Evolutionary conservation across 2,113 vertebrate species (phyloP).

Genomic region (Hippocampus guttulatus): DNA sequence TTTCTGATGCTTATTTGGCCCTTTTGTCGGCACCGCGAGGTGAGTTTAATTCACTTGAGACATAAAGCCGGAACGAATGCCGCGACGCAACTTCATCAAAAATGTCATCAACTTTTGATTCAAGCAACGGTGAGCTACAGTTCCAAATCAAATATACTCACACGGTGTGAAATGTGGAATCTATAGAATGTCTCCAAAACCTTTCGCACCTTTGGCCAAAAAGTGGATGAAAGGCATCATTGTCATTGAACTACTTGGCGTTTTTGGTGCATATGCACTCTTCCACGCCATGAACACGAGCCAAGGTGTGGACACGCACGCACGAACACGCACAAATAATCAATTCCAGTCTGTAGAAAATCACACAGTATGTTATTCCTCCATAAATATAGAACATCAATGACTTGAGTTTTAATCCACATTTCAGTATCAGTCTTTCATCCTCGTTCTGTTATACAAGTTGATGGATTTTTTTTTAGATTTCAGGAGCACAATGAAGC

Average conservation of each 20-base stretch:
- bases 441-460: background rate
- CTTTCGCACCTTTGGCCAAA: conserved; percentile 44
- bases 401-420: background rate
- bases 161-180: too few species aligned
- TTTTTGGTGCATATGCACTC: conserved; percentile 63
- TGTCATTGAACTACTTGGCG: conserved; percentile 63
- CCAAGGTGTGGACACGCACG: conserved; percentile 51
- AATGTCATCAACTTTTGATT: background rate
- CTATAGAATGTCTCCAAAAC: conserved; percentile 47
- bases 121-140: background rate
- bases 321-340: too few species aligned
- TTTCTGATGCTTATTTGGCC: background rate
- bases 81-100: too few species aligned
- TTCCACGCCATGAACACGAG: conserved; percentile 70
- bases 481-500: conserved; percentile 64
- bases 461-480: background rate
- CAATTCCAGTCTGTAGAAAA: background rate
- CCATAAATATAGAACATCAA: background rate
- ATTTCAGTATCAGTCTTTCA: background rate
- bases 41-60: background rate
- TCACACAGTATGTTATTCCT: background rate
- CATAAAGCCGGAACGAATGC: too few species aligned
- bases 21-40: background rate
- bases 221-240: conserved; percentile 67
- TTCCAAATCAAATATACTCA: too few species aligned